phyloP scores from a whole-genome alignment of 2,888 invertebrate genomes.

The Boloria selene region DNA sequence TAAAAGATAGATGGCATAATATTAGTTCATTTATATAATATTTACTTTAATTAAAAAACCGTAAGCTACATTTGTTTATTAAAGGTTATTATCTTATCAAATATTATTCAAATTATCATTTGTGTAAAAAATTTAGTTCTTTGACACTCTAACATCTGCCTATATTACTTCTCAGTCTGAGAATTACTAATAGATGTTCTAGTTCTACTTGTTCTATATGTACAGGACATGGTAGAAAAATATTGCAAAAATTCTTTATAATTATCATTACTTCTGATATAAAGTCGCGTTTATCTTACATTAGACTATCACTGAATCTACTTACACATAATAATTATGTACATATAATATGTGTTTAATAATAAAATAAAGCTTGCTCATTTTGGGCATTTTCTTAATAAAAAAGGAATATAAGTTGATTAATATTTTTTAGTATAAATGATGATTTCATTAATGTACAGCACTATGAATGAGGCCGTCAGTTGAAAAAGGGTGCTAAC shows the following conservation, averaged over 20 bases:
- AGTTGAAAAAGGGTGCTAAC: no score
- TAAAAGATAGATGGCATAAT: no score
- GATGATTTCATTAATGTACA: no score
- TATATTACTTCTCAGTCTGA: not conserved
- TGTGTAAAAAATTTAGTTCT: no score
- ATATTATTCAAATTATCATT: no score
- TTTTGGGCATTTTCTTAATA: not conserved
- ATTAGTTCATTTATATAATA: no score
- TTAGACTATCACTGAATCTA: not conserved
- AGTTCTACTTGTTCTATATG: not conserved
- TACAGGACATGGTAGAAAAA: conserved; percentile 16
- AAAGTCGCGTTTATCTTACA: conserved; percentile 7
- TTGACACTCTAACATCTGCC: not conserved
- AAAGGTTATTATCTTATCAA: no score
- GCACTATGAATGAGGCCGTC: no score
- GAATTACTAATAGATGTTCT: not conserved
- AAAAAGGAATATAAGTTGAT: not conserved
- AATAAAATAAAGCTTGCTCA: not conserved
- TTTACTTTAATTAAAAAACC: not conserved
- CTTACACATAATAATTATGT: not conserved
- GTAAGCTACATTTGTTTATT: no score
- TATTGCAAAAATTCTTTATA: conserved; percentile 1
- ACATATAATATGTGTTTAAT: conserved; percentile 1
- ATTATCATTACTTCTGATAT: conserved; percentile 8
- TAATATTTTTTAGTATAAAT: no score